Conservation (phyloP, 2,113 vertebrate genomes). For the Myrmecophaga tridactyla region DNA sequence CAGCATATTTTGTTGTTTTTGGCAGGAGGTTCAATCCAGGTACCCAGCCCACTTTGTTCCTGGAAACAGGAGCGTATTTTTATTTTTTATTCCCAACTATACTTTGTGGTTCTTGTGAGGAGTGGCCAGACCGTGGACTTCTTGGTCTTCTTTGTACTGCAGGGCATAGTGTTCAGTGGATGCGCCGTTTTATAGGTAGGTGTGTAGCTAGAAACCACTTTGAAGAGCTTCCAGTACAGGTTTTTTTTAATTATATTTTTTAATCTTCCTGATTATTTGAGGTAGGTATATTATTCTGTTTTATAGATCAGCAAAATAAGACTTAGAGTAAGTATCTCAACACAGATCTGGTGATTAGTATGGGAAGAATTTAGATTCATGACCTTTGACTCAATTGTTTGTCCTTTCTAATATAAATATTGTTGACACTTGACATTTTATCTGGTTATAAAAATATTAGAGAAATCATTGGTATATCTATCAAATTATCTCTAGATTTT, state of each 20-base stretch:
- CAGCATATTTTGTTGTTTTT: background rate
- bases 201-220: background rate
- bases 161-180: background rate
- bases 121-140: background rate
- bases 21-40: background rate
- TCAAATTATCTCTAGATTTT: slow-evolving; percentile 8
- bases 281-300: background rate
- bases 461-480: background rate
- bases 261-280: background rate
- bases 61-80: background rate
- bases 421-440: background rate
- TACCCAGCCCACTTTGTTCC: background rate
- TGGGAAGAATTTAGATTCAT: background rate
- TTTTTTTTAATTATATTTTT: background rate
- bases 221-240: background rate
- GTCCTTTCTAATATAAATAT: background rate
- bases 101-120: background rate
- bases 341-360: background rate
- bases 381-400: background rate
- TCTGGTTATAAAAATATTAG: background rate
- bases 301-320: slow-evolving; percentile 23
- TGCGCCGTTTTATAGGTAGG: background rate
- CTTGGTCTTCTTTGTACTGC: background rate
- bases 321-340: background rate
- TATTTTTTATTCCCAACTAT: background rate